A percentile compares a stretch with the other conserved stretches of the same genome.
Evolutionary conservation across 2,113 vertebrate species (phyloP).

Genomic region (Natator depressus): DNA sequence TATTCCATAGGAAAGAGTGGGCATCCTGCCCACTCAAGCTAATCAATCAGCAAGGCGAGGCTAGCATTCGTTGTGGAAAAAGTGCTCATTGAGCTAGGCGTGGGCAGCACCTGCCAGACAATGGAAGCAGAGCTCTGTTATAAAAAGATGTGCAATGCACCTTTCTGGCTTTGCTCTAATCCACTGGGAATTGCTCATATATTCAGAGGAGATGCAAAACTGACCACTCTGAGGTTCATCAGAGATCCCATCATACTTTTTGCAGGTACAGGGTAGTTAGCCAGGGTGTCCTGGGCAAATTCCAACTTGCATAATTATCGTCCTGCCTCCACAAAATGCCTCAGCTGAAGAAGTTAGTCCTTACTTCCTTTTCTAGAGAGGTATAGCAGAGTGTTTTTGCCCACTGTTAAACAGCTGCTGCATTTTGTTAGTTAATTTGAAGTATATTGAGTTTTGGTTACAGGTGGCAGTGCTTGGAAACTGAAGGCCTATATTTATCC

Average conservation of each 20-base stretch:
- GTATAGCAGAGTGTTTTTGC: neutral
- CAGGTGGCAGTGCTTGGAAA: neutral
- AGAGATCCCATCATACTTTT: neutral
- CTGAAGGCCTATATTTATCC: neutral
- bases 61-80: neutral
- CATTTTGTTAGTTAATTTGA: neutral
- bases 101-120: neutral
- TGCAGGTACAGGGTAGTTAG: neutral
- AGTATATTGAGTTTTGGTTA: neutral
- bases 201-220: neutral
- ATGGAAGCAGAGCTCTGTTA: neutral
- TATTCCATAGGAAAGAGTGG: conserved; percentile 29
- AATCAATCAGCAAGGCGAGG: conserved; percentile 13
- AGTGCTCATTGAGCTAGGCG: neutral
- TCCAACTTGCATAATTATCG: neutral
- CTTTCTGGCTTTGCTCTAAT: neutral
- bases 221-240: neutral
- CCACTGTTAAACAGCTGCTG: neutral
- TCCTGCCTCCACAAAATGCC: neutral
- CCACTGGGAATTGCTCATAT: neutral
- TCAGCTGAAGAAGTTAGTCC: neutral
- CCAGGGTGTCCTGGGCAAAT: neutral
- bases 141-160: neutral
- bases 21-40: conserved; percentile 50
- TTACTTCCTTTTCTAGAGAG: neutral